These are phyloP conservation scores for Oryctes rhinoceros DNA, from an alignment of 1,140 invertebrate species.

Conservation along the genomic window DNA sequence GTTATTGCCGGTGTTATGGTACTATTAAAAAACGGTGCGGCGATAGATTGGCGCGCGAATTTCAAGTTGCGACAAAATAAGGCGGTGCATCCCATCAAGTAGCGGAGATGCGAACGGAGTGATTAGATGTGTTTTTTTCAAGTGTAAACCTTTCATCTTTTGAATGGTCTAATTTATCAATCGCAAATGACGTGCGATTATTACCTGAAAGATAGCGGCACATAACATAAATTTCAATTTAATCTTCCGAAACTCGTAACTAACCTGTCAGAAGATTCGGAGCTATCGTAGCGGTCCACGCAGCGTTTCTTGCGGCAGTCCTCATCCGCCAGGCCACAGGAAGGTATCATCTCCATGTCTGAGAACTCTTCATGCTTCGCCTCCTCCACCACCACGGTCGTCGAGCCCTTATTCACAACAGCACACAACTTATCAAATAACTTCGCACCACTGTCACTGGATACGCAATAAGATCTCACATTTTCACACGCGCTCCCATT, in stretches of 20 bases:
- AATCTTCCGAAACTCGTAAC: constrained; percentile 43
- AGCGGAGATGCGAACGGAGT: background rate
- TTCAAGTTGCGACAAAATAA: background rate
- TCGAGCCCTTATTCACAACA: constrained; percentile 42
- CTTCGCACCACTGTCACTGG: constrained; percentile 23
- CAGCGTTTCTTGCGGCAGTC: constrained; percentile 82
- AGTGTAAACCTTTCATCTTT: too few relatives aligned
- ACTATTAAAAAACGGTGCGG: background rate
- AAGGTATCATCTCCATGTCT: constrained; percentile 49
- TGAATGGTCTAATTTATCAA: too few relatives aligned
- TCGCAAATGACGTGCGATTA: background rate
- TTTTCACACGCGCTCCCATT: constrained; percentile 51
- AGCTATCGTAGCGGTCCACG: constrained; percentile 87
- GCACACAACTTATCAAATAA: constrained; percentile 24
- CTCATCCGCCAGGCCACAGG: constrained; percentile 56
- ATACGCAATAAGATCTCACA: constrained; percentile 33
- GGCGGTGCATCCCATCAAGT: background rate
- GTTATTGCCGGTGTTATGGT: background rate
- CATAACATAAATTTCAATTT: background rate
- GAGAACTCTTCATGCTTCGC: constrained; percentile 55
- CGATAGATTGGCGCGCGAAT: background rate
- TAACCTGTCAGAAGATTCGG: constrained; percentile 89
- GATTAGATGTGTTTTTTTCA: too few relatives aligned
- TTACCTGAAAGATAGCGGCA: background rate
- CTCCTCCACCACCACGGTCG: constrained; percentile 22